Base-by-base conservation (phyloP, 2,113 vertebrate species). In the Cacatua alba region DNA sequence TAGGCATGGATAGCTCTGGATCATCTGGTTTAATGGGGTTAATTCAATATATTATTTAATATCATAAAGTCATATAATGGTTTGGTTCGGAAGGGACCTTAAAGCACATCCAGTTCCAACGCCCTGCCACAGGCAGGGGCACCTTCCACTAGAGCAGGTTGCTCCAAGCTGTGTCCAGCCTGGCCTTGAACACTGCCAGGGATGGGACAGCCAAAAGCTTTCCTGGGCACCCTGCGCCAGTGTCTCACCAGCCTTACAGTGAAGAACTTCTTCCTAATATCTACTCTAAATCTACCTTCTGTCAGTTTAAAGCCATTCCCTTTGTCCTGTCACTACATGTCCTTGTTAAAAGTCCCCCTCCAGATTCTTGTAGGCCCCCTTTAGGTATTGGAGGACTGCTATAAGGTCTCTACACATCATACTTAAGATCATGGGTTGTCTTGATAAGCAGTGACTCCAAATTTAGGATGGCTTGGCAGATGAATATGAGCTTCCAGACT, bases 401-500 rank as follows among this genome's bases (percentile, higher is more conserved):
- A 2, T 15, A 59, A n/a, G 20, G 9, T 59, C 57, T 57, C 33
- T n/a, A 23, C 9, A 0, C 21, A 25, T 43, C 19, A 2, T 33
- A 1, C 5, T 19, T 68, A 13, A 0, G 13, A 9, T 26, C 39
- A 15, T 60, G 84, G 24, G 28, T 57, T 51, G 49, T 3, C 41
- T 89, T 1, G 1, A 17, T 55, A 76, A 81, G 44, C 26, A 60
- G 28, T 0, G 1, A 18, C 51, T 80, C 57, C 0, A 7, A 57
- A 18, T 67, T 67, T 62, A 14, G 33, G 39, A 25, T 75, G 51
- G 20, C 6, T 41, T 67, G 37, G 46, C 48, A 55, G 52, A 16
- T 84, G 18, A 76, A 7, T 0, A 1, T 52, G 31, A 57, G 29
- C 25, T 81, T 75, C 49, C 26, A 31, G 37, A 28, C 29, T 70